Conservation (phyloP, 2,113 vertebrate species). For the Ploceus nigricollis region DNA sequence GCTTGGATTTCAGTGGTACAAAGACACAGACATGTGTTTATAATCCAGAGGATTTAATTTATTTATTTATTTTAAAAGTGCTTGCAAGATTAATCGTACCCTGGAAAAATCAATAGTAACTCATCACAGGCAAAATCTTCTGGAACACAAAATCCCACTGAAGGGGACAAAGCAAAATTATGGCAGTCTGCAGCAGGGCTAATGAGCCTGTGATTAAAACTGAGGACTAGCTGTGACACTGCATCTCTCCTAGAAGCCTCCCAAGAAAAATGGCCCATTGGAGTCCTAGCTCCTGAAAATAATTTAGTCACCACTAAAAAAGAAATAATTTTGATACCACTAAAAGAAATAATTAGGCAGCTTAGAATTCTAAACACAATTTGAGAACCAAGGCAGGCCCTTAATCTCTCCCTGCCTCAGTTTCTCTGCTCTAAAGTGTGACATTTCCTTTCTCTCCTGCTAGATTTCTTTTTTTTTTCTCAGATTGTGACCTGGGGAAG, state of each 20-base stretch:
- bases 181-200: neutral
- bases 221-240: neutral
- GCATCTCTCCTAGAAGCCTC: neutral
- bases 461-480: neutral
- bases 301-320: neutral
- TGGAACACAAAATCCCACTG: slow-evolving; percentile 19
- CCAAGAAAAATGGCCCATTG: neutral
- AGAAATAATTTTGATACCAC: neutral
- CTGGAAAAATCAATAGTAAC: slow-evolving; percentile 38
- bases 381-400: neutral
- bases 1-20: neutral
- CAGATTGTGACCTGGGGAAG: neutral
- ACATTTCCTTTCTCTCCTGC: neutral
- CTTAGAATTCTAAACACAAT: neutral
- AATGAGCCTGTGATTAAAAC: slow-evolving; percentile 42
- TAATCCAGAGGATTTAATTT: neutral
- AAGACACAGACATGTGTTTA: neutral
- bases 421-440: neutral
- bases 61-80: neutral
- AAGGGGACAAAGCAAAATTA: slow-evolving; percentile 27
- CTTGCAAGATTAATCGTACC: slow-evolving; percentile 26
- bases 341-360: neutral
- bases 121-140: slow-evolving; percentile 46
- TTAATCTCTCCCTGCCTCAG: neutral
- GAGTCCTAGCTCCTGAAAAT: neutral